Evolutionary conservation across 2,888 invertebrate species (phyloP), one percentile per base, ranked within the genome.

Genomic region (Caenorhabditis becei): DNA sequence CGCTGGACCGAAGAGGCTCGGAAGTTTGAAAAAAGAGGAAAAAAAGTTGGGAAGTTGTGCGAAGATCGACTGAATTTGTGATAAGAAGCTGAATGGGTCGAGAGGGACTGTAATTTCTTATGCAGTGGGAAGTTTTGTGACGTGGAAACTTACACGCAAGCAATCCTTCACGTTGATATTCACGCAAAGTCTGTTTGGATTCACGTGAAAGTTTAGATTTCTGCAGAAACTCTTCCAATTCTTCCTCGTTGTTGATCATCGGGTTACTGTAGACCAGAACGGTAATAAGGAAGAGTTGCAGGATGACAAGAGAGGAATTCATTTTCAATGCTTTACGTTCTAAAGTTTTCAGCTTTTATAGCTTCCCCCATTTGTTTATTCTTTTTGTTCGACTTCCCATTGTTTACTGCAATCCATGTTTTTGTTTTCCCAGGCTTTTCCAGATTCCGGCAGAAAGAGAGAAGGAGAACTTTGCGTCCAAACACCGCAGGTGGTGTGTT

Each of bases 31-130:
- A 32, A 75, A 8, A 3, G 59, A 59, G 23, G 49, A 41, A 24
- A 75, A 61, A 0, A 75, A 23, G 23, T 66, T 75, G 7, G 75
- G 74, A 18, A 74, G 66, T 53, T 65, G 65, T 5, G 74, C 49
- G 49, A 74, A 74, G 11, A 74, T 10, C 8, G 56, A 62, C 28
- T 74, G 65, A 4, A 66, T 5, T 66, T 74, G 74, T 2, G 56
- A 41, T 0, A 74, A 10, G 18, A 66, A 66, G 53, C 56, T 72
- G 72, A 72, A 72, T 16, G 63, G 65, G 24, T 66, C 66, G 26
- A 66, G 26, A 5, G 72, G 65, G 18, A 72, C 72, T 63, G 65
- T 58, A 69, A 71, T n/a, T n/a, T n/a, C n/a, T n/a, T n/a, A n/a
- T 37, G 2, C 2, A 18, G 16, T 28, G 16, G 26, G 24, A 26